A percentile compares a stretch with the other conserved stretches of the same genome.
These are phyloP conservation scores for Oreocharis arfaki DNA, from an alignment of 2,113 vertebrate genomes.

Conservation along the genomic window DNA sequence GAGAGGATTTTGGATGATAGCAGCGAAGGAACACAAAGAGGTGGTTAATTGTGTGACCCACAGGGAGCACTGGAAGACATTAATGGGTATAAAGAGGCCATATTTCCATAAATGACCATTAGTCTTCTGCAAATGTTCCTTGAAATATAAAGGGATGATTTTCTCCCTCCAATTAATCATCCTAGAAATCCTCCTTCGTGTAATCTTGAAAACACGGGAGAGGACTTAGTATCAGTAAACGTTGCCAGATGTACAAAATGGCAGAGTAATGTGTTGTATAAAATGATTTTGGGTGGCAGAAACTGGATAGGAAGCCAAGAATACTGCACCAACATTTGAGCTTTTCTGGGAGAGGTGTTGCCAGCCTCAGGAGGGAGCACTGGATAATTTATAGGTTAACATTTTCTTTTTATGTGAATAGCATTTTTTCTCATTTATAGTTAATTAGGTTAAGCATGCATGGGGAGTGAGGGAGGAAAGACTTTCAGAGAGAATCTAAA, in stretches of 20 bases:
- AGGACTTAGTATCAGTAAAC: slow-evolving; percentile 24
- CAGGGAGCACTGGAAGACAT: slow-evolving; percentile 36
- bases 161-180: slow-evolving; percentile 50
- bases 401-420: slow-evolving; percentile 80
- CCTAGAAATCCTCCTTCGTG: slow-evolving; percentile 19
- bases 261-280: slow-evolving; percentile 34
- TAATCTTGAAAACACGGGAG: slow-evolving; percentile 41
- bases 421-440: slow-evolving; percentile 80
- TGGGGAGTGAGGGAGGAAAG: slow-evolving; percentile 73
- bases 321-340: neutral
- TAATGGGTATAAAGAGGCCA: slow-evolving; percentile 47
- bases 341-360: slow-evolving; percentile 46
- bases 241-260: slow-evolving; percentile 50
- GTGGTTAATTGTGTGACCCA: slow-evolving; percentile 46
- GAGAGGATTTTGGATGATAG: neutral
- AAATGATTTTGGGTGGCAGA: slow-evolving; percentile 48
- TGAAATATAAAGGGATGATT: slow-evolving; percentile 57
- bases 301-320: slow-evolving; percentile 29
- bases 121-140: slow-evolving; percentile 60
- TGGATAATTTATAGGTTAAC: slow-evolving; percentile 80
- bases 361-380: slow-evolving; percentile 53
- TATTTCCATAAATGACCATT: slow-evolving; percentile 63
- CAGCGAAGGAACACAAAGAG: slow-evolving; percentile 33
- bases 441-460: slow-evolving; percentile 82
- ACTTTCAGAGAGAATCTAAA: slow-evolving; percentile 74